Evolutionary conservation across 2,888 invertebrate genomes (phyloP).

Genomic region (Lagria hirta): DNA sequence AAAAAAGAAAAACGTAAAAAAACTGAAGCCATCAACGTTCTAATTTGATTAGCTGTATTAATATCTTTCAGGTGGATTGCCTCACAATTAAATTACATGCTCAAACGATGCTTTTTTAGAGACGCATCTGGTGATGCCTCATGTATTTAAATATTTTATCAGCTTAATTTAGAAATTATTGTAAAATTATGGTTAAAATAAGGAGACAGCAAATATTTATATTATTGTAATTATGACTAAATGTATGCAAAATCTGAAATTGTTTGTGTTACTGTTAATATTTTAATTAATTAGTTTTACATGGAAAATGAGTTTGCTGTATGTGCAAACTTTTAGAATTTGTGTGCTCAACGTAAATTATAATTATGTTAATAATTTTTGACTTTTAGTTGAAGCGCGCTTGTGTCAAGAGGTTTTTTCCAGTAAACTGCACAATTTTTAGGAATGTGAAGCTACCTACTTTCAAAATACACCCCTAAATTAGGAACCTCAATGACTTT

Average conservation of each 20-base stretch:
- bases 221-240: constrained; percentile 21
- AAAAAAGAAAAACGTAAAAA: constrained; percentile 6
- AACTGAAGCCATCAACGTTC: neutral
- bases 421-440: no score
- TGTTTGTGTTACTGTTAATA: constrained; percentile 18
- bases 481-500: no score
- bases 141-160: constrained; percentile 8
- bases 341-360: constrained; percentile 13
- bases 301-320: constrained; percentile 11
- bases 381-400: no score
- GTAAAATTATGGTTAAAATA: constrained; percentile 13
- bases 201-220: constrained; percentile 16
- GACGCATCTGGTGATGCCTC: neutral
- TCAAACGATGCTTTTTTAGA: constrained; percentile 7
- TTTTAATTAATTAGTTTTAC: constrained; percentile 23
- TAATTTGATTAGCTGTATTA: neutral
- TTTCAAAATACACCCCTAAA: no score
- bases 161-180: constrained; percentile 4
- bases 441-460: no score
- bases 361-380: neutral
- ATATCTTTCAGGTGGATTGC: constrained; percentile 4
- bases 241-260: constrained; percentile 6
- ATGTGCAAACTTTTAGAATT: constrained; percentile 11
- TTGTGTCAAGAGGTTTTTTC: neutral
- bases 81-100: constrained; percentile 5